Evolutionary conservation across 2,888 invertebrate genomes (phyloP).

Genomic region (Chelonus formosanus): DNA sequence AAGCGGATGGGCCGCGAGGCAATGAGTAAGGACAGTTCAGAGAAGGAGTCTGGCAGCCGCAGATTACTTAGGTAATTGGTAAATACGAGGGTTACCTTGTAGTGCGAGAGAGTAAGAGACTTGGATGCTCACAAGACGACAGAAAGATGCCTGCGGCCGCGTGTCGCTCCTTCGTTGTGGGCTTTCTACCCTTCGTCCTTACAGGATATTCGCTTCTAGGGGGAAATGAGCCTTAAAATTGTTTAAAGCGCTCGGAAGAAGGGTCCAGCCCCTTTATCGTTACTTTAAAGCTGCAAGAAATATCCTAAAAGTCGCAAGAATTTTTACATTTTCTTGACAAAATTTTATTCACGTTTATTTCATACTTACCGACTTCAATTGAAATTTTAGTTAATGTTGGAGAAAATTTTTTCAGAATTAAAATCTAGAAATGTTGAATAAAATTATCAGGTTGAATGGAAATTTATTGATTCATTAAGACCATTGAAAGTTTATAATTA

Average conservation of each 20-base stretch:
- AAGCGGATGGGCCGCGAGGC: slow-evolving; percentile 36
- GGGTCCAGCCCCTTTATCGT: slow-evolving; percentile 43
- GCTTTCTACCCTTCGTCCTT: slow-evolving; percentile 43
- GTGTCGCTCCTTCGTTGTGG: slow-evolving; percentile 36
- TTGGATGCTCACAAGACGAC: slow-evolving; percentile 41
- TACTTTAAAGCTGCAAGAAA: slow-evolving; percentile 11
- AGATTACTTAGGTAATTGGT: slow-evolving; percentile 66
- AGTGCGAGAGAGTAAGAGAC: slow-evolving; percentile 31
- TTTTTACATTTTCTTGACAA: too few species aligned
- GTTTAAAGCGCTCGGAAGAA: slow-evolving; percentile 64
- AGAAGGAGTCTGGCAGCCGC: slow-evolving; percentile 56
- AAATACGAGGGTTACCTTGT: slow-evolving; percentile 62
- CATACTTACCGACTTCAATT: too few species aligned
- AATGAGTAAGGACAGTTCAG: slow-evolving; percentile 54
- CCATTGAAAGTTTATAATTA: too few species aligned
- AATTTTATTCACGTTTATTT: too few species aligned
- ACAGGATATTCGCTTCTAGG: slow-evolving; percentile 63
- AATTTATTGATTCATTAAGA: too few species aligned
- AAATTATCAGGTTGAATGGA: too few species aligned
- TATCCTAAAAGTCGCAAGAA: too few species aligned
- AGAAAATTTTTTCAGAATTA: too few species aligned
- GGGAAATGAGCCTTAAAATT: slow-evolving; percentile 66
- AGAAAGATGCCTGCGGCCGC: slow-evolving; percentile 52
- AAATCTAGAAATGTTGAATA: too few species aligned
- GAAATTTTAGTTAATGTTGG: too few species aligned